phyloP scores from a whole-genome alignment of 1,140 invertebrate genomes.

The Pseudoatta argentina region DNA sequence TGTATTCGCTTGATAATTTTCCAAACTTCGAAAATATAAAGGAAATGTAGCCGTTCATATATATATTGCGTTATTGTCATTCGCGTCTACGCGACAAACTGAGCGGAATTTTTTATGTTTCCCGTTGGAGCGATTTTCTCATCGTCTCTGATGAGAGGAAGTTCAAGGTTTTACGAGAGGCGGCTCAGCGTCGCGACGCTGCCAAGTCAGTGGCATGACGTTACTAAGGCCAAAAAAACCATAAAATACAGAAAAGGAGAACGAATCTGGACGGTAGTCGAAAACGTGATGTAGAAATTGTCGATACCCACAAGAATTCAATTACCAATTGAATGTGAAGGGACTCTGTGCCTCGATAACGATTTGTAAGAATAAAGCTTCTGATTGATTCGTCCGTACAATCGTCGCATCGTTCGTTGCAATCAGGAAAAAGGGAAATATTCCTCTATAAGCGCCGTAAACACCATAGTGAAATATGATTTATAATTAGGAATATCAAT shows the following conservation, averaged over 20 bases:
- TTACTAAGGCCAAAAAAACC: not conserved
- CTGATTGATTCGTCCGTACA: conserved; percentile 51
- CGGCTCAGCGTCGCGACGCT: conserved; percentile 34
- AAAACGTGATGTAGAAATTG: conserved; percentile 44
- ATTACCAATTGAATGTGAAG: conserved; percentile 31
- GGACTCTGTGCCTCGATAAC: conserved; percentile 17
- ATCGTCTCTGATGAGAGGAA: conserved; percentile 35
- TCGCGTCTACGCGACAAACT: not conserved
- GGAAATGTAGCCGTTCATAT: conserved; percentile 7
- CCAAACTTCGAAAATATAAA: conserved; percentile 1
- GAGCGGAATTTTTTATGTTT: conserved; percentile 18
- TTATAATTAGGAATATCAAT: not conserved
- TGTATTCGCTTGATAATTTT: conserved; percentile 3
- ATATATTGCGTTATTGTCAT: not conserved
- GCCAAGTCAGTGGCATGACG: conserved; percentile 1
- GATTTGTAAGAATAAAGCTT: conserved; percentile 59
- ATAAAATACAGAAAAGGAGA: conserved; percentile 16
- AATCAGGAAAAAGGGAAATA: not conserved
- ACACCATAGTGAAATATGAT: not conserved
- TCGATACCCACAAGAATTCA: conserved; percentile 44
- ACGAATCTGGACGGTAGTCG: conserved; percentile 37
- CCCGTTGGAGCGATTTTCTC: conserved; percentile 30
- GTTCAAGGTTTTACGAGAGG: conserved; percentile 65
- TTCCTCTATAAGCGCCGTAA: not conserved
- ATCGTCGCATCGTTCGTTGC: conserved; percentile 12